Evolutionary conservation across 2,888 invertebrate genomes (phyloP), one percentile per base, ranked within the genome.

Genomic region (Ecliptopera silaceata): DNA sequence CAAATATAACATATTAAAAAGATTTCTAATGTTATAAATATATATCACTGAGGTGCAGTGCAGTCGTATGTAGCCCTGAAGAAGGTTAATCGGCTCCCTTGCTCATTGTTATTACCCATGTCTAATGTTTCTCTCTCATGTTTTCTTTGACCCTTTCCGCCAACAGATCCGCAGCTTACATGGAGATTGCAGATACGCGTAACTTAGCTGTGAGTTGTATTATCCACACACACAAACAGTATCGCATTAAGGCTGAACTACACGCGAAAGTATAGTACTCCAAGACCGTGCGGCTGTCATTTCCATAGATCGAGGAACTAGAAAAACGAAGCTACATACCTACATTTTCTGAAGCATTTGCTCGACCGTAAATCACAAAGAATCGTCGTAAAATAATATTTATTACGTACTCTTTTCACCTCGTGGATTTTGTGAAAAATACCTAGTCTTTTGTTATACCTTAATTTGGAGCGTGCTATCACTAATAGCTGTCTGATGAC

Each of bases 91-190:
- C 39, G 18, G 39, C 18, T 39, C 20, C 20, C 39, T 34, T 13
- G 13, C 34, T 34, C 13, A 12, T 34, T 13, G n/a, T 26, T 26
- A 26, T 26, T 12, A 34, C 12, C 13, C 34, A 34, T 34, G n/a
- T 13, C 6, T 34, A 34, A 6, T 12, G 34, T 34, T 31, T 45
- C 15, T 26, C 47, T 26, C n/a, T 47, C 26, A 36, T 36, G 47
- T 38, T 51, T 51, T 18, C 36, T 51, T 51, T 43, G 34, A 43
- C 36, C 36, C 50, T 39, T 50, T 42, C 17, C 36, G 15, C 17
- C 34, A 15, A 43, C 43, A 51, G 26, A 51, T 43, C 36, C 50
- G 8, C 36, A 36, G 50, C 43, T 51, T 51, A 51, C 42, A 34
- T 18, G 36, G 26, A 36, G 48, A 47, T 42, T 22, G 12, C n/a